Base-by-base conservation (phyloP, 2,888 invertebrate genomes). In the Melieria crassipennis region DNA sequence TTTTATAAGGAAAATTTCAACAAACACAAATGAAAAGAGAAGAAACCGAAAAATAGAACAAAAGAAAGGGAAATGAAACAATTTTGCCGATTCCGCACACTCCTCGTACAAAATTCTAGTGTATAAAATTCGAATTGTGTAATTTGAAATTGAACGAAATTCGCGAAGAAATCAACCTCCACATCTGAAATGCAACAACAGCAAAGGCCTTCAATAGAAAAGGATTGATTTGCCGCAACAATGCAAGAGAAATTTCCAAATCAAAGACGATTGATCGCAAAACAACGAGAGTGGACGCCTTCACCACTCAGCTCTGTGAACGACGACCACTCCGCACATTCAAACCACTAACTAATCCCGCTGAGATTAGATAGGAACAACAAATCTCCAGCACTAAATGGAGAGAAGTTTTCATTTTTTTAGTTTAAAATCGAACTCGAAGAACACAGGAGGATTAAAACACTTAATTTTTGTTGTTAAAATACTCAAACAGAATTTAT, bases 21-120 rank as follows among this genome's bases (percentile, higher is more conserved):
- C 13, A 55, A 9, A 7, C 43, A 55, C 42, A 65, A 55, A 45
- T 13, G n/a, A 60, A 11, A 30, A 11, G 42, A 64, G 64, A 55
- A 64, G 52, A 42, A 43, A 11, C n/a, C 43, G 16, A 42, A 55
- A 65, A 65, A n/a, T 65, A 5, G 55, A 64, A 52, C 30, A 50
- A n/a, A 30, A 62, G n/a, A 47, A 62, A 73, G 55, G 65, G 66
- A 69, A 71, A 73, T 69, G 71, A 71, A 71, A 73, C 71, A 65
- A 66, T 57, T 73, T 70, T 64, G 70, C 50, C 45, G 57, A 30
- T 43, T 61, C 50, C 57, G 9, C 13, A 43, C 48, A 60, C 47
- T 61, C 43, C 69, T 61, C 68, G 65, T 30, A 45, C 73, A 68
- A 73, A 73, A 73, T 73, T 73, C 57, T 56, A 65, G 73, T 73